These are phyloP conservation scores for Hippocampus guttulatus DNA, from an alignment of 2,113 vertebrate species.

Conservation along the genomic window DNA sequence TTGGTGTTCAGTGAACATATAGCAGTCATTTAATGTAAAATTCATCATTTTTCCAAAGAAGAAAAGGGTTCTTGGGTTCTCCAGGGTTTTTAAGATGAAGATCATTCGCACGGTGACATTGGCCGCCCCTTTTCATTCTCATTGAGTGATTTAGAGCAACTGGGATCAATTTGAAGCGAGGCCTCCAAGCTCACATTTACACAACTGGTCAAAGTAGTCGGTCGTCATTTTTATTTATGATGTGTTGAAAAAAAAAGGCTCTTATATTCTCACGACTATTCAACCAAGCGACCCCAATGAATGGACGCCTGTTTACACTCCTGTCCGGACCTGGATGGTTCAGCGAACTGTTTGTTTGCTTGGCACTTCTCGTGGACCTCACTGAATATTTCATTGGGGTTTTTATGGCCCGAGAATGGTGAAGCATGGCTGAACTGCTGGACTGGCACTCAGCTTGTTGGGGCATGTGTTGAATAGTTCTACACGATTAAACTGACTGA, in stretches of 20 bases:
- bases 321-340: constrained; percentile 2
- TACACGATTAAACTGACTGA: constrained; percentile 45
- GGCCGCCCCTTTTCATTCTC: too few species aligned
- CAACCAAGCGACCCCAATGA: background rate
- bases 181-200: background rate
- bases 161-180: too few species aligned
- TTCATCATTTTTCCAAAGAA: too few species aligned
- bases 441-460: constrained; percentile 18
- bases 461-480: constrained; percentile 49
- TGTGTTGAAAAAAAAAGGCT: background rate
- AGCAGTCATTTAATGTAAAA: too few species aligned
- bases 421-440: constrained; percentile 18
- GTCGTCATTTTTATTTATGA: background rate
- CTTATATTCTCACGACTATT: background rate
- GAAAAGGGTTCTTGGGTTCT: too few species aligned
- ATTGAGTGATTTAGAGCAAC: too few species aligned
- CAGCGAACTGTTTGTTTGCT: constrained; percentile 24
- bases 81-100: too few species aligned
- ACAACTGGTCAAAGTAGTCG: background rate
- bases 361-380: constrained; percentile 19
- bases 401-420: constrained; percentile 23
- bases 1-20: too few species aligned
- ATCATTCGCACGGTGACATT: too few species aligned
- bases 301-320: background rate
- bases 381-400: constrained; percentile 36